Percentiles rank a stretch among this genome's conserved stretches.
Evolutionary conservation across 2,113 vertebrate genomes (phyloP).

Genomic region (Lichenostomus cassidix): DNA sequence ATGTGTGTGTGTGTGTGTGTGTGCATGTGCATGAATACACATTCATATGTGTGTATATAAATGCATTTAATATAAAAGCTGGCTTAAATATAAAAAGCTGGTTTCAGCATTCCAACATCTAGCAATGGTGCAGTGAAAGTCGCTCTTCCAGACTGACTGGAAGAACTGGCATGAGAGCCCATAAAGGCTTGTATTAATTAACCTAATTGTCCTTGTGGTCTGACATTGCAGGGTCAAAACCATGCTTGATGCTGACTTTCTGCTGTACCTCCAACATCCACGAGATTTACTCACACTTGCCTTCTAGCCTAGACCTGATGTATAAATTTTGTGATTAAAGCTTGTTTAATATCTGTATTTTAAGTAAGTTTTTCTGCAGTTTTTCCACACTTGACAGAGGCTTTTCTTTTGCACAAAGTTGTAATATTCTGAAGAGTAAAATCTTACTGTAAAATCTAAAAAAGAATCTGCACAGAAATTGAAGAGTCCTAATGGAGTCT

Average conservation of each 20-base stretch:
- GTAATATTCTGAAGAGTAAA: not conserved
- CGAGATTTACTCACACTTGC: not conserved
- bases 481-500: not conserved
- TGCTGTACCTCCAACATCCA: not conserved
- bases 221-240: not conserved
- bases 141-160: not conserved
- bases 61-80: not conserved
- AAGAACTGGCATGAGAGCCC: not conserved
- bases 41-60: not conserved
- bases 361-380: not conserved
- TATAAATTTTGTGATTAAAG: not conserved
- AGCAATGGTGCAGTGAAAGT: not conserved
- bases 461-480: not conserved
- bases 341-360: not conserved
- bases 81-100: not conserved
- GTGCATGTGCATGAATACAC: too few relatives aligned
- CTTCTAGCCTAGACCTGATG: not conserved
- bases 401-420: not conserved
- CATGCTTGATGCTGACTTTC: not conserved
- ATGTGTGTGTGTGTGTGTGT: too few relatives aligned
- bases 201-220: not conserved
- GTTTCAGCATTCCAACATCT: not conserved
- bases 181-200: constrained; percentile 20
- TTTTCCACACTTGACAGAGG: not conserved
- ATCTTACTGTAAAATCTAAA: not conserved